Evolutionary conservation across 1,140 invertebrate genomes (phyloP).

Genomic region (Mactra quadrangularis): DNA sequence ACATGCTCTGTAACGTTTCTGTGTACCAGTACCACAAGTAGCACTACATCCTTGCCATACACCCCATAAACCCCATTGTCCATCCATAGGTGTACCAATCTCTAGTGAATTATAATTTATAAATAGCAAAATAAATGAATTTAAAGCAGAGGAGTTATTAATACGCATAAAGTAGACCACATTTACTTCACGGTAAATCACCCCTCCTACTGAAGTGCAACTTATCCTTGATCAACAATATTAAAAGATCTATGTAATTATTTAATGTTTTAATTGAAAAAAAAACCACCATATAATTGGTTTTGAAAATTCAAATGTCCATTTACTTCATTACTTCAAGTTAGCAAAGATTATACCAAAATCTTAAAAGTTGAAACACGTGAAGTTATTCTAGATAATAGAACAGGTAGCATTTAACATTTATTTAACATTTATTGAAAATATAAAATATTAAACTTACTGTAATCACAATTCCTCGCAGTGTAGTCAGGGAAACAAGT

Average conservation of each 20-base stretch:
- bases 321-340: too few relatives aligned
- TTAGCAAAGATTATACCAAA: neutral
- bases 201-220: too few relatives aligned
- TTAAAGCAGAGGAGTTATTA: neutral
- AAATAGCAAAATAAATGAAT: neutral
- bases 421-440: neutral
- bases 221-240: too few relatives aligned
- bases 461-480: slow-evolving; percentile 34
- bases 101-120: neutral
- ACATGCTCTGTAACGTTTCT: slow-evolving; percentile 19
- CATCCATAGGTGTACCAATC: slow-evolving; percentile 43
- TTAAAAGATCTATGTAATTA: too few relatives aligned
- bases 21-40: slow-evolving; percentile 31
- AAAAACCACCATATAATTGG: too few relatives aligned
- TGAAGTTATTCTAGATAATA: neutral
- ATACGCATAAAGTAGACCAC: too few relatives aligned
- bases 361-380: neutral
- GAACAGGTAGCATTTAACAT: neutral
- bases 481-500: slow-evolving; percentile 46
- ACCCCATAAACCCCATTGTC: slow-evolving; percentile 33
- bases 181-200: too few relatives aligned
- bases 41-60: slow-evolving; percentile 26
- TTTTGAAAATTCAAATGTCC: too few relatives aligned
- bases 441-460: slow-evolving; percentile 16
- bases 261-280: too few relatives aligned